A percentile compares a stretch with the other conserved stretches of the same genome.
phyloP scores from a whole-genome alignment of 2,888 invertebrate species.

The Colletes collaris region DNA sequence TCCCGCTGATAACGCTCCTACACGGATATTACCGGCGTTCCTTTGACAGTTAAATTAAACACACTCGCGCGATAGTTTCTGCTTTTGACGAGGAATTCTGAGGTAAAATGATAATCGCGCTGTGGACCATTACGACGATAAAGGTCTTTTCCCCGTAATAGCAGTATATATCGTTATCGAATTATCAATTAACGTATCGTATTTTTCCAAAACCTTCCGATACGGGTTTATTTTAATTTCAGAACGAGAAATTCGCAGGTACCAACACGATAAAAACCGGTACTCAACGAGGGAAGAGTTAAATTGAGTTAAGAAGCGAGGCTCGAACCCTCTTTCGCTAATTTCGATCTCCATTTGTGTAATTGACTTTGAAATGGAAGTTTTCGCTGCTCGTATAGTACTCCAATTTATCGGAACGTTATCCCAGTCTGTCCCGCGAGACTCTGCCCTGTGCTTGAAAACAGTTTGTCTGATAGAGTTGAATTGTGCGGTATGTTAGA shows the following conservation, averaged over 20 bases:
- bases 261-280: too few relatives aligned
- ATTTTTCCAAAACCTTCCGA: too few relatives aligned
- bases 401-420: constrained; percentile 63
- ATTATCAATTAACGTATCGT: too few relatives aligned
- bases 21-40: background rate
- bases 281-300: background rate
- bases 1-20: background rate
- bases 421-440: constrained; percentile 39
- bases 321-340: constrained; percentile 4
- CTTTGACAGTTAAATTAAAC: background rate
- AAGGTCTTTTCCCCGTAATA: too few relatives aligned
- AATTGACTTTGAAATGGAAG: constrained; percentile 53
- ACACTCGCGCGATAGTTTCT: background rate
- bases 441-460: constrained; percentile 46
- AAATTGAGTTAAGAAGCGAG: background rate
- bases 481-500: constrained; percentile 57
- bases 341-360: constrained; percentile 41
- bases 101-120: background rate
- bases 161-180: too few relatives aligned
- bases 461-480: constrained; percentile 58
- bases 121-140: too few relatives aligned
- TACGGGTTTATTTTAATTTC: too few relatives aligned
- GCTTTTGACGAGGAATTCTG: background rate
- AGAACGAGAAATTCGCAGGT: too few relatives aligned
- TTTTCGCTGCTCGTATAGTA: constrained; percentile 28